These are phyloP conservation scores for Protophormia terraenovae DNA, from an alignment of 2,888 invertebrate genomes.

Conservation along the genomic window DNA sequence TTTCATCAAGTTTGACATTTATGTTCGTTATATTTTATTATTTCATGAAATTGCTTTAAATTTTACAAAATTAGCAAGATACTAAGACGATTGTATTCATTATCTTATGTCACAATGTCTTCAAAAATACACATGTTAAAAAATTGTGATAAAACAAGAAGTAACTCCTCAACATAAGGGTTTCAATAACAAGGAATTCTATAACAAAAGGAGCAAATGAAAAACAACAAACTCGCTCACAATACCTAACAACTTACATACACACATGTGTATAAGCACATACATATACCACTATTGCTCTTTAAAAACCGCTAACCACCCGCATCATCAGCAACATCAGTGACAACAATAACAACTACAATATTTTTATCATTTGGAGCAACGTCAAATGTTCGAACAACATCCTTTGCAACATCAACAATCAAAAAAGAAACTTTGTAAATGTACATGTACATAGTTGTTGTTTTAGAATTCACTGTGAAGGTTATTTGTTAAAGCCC, in stretches of 20 bases:
- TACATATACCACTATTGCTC: too few species aligned
- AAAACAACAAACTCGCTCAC: background rate
- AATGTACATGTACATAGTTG: background rate
- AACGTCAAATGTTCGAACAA: constrained; percentile 20
- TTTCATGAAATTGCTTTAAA: too few species aligned
- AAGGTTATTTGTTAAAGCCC: background rate
- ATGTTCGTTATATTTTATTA: too few species aligned
- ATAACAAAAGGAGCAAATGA: background rate
- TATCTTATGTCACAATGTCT: background rate
- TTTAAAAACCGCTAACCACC: constrained; percentile 1
- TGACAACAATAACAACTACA: too few species aligned
- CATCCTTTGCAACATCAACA: constrained; percentile 20
- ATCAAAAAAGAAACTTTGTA: background rate
- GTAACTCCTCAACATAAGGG: background rate
- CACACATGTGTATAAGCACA: too few species aligned
- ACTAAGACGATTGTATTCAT: too few species aligned
- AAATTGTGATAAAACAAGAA: background rate
- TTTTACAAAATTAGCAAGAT: too few species aligned
- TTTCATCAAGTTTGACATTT: too few species aligned
- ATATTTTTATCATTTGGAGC: constrained; percentile 20
- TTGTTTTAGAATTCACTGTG: background rate
- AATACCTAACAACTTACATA: background rate
- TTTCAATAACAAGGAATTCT: background rate
- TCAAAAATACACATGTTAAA: background rate
- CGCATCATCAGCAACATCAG: background rate